Evolutionary conservation across 2,888 invertebrate genomes (phyloP).

Genomic region (Lumbricus terrestris): DNA sequence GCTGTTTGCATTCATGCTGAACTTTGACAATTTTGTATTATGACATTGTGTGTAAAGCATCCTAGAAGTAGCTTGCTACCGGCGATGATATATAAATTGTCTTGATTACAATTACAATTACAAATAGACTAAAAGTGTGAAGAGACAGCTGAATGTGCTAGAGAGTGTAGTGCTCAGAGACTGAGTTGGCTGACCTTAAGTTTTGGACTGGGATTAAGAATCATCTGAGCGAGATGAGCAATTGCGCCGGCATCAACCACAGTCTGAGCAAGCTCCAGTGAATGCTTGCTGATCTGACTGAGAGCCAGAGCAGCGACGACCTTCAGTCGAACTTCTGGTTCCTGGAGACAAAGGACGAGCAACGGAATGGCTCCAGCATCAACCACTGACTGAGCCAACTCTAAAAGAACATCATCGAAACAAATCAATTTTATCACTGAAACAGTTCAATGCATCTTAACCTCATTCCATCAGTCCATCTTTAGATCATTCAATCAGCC

Average conservation of each 20-base stretch:
- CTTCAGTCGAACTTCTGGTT: constrained; percentile 75
- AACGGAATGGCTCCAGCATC: constrained; percentile 74
- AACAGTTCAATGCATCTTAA: background rate
- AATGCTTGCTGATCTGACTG: constrained; percentile 76
- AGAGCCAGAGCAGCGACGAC: constrained; percentile 75
- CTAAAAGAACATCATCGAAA: constrained; percentile 40
- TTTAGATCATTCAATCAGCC: background rate
- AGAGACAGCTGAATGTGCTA: background rate
- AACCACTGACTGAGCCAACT: constrained; percentile 71
- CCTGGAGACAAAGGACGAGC: constrained; percentile 73
- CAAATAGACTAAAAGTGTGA: too few relatives aligned
- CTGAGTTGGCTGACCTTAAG: constrained; percentile 64
- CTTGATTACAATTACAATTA: too few relatives aligned
- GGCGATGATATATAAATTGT: too few relatives aligned
- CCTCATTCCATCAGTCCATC: background rate
- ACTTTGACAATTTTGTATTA: too few relatives aligned
- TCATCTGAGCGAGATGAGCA: constrained; percentile 71
- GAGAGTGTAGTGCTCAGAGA: background rate
- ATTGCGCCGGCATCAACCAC: constrained; percentile 77
- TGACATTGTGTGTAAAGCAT: too few relatives aligned
- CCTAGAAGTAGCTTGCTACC: too few relatives aligned
- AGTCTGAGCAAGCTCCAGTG: constrained; percentile 70
- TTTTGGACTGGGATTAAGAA: constrained; percentile 74
- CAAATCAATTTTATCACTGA: background rate
- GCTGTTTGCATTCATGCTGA: too few relatives aligned